Evolutionary conservation across 1,140 invertebrate genomes (phyloP).

Genomic region (Hydropsyche tenuis): DNA sequence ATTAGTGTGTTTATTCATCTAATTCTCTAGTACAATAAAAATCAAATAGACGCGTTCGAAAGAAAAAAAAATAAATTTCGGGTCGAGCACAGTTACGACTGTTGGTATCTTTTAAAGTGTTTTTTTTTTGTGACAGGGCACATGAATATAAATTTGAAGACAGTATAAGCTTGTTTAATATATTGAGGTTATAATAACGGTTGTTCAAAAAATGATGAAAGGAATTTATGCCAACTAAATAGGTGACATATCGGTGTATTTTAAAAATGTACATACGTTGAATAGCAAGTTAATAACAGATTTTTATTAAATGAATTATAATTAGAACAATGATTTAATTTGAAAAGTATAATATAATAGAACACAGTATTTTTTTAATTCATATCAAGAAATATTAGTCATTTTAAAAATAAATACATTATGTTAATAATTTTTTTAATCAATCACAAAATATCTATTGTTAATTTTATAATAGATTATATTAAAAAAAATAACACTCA

Average conservation of each 20-base stretch:
- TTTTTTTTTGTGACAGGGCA: neutral
- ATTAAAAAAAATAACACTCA: neutral
- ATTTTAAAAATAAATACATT: too few relatives aligned
- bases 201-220: conserved; percentile 15
- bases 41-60: neutral
- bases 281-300: too few relatives aligned
- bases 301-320: neutral
- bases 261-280: too few relatives aligned
- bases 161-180: neutral
- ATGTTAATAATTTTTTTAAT: too few relatives aligned
- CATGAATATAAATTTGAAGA: conserved; percentile 10
- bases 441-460: too few relatives aligned
- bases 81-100: neutral
- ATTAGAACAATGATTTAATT: neutral
- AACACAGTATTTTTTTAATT: neutral
- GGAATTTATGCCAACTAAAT: conserved; percentile 21
- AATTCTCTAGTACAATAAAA: too few relatives aligned
- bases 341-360: too few relatives aligned
- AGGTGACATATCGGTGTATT: conserved; percentile 4
- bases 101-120: neutral
- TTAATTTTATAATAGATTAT: too few relatives aligned
- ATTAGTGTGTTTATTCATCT: too few relatives aligned
- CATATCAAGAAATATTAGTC: neutral
- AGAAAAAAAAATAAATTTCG: neutral
- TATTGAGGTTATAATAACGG: conserved; percentile 26